Percentiles rank a stretch among this genome's conserved stretches.
phyloP scores from a whole-genome alignment of 2,797 vertebrate species.

The Spinibarbus caldwelli region DNA sequence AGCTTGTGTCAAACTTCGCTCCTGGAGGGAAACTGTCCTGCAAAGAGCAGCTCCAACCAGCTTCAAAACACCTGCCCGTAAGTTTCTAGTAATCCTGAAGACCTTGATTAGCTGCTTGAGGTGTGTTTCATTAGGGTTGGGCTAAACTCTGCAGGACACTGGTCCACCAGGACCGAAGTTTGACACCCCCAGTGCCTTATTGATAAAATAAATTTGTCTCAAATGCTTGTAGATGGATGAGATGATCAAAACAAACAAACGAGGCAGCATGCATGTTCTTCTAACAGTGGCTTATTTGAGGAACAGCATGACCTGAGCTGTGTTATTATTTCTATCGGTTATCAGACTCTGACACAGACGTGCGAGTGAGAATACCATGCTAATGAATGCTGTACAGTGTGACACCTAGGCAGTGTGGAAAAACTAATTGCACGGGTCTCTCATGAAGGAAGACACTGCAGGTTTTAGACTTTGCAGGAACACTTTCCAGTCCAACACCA shows the following conservation, averaged over 20 bases:
- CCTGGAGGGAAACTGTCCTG: not conserved
- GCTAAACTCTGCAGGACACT: not conserved
- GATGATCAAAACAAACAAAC: conserved; percentile 36
- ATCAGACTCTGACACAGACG: conserved; percentile 4
- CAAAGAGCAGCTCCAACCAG: not conserved
- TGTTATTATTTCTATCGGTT: conserved; percentile 47
- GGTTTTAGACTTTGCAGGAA: not conserved
- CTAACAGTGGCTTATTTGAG: conserved; percentile 21
- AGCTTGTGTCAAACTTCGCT: not conserved
- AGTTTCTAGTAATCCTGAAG: not conserved
- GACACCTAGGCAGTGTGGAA: conserved; percentile 34
- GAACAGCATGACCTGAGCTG: not conserved
- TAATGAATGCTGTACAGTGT: conserved; percentile 40
- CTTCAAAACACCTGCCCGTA: not conserved
- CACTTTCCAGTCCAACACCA: not conserved
- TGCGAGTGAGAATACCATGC: conserved; percentile 36
- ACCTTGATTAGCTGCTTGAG: not conserved
- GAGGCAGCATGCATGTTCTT: conserved; percentile 27
- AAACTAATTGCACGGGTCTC: conserved; percentile 37
- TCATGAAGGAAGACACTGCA: conserved; percentile 9
- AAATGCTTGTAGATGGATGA: conserved; percentile 28
- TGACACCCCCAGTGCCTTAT: not conserved
- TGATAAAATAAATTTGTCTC: conserved; percentile 36
- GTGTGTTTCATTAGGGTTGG: not conserved
- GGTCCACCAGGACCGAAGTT: not conserved